Evolutionary conservation across 2,113 vertebrate genomes (phyloP).

Genomic region (Oncorhynchus mykiss): DNA sequence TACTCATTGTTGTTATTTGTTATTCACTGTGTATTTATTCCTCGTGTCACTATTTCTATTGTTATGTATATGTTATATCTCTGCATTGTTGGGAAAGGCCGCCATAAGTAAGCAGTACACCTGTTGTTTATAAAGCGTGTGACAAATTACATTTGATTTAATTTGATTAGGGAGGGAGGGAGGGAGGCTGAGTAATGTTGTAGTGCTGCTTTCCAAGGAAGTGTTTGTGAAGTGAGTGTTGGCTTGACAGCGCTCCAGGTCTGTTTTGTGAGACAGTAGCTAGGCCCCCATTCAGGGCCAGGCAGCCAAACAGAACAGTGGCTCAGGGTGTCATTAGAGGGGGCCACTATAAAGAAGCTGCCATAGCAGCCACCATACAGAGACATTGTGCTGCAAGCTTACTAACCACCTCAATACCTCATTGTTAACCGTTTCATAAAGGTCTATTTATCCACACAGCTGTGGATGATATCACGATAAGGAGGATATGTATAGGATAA

Average conservation of each 20-base stretch:
- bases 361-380: neutral
- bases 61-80: no score
- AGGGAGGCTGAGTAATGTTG: slow-evolving; percentile 8
- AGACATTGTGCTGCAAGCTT: neutral
- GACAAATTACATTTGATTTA: no score
- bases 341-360: slow-evolving; percentile 15
- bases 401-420: neutral
- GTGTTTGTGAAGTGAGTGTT: neutral
- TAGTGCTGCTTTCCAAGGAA: slow-evolving; percentile 15
- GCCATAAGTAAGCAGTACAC: no score
- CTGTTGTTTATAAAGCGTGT: no score
- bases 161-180: no score
- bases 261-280: slow-evolving; percentile 14
- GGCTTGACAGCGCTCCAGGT: slow-evolving; percentile 18
- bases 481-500: slow-evolving; percentile 23
- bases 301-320: slow-evolving; percentile 23
- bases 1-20: no score
- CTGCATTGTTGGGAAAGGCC: no score
- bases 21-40: no score
- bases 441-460: neutral
- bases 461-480: neutral
- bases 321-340: slow-evolving; percentile 34
- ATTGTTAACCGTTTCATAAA: slow-evolving; percentile 8
- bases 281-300: slow-evolving; percentile 1
- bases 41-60: no score